A percentile compares a stretch with the other conserved stretches of the same genome.
phyloP scores from a whole-genome alignment of 2,113 vertebrate species.

The Hoplias malabaricus region DNA sequence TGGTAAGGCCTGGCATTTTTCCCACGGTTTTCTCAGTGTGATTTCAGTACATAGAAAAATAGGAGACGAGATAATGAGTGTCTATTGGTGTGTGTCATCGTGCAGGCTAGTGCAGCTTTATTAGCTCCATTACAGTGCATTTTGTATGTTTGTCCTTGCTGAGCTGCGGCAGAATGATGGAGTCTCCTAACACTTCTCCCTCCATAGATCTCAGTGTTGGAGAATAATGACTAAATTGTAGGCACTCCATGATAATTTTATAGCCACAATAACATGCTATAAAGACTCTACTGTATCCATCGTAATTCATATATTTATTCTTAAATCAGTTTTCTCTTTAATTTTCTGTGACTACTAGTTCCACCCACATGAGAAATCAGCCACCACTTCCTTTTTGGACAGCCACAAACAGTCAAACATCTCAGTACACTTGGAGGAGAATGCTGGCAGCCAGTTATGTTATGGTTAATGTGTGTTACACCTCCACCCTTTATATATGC shows the following conservation, averaged over 20 bases:
- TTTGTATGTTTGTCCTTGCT: background rate
- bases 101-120: background rate
- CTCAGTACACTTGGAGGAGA: no score
- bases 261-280: no score
- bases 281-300: background rate
- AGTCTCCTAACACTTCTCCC: background rate
- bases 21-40: background rate
- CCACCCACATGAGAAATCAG: no score
- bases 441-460: no score
- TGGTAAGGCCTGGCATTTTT: background rate
- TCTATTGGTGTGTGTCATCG: background rate
- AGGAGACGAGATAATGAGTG: background rate
- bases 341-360: no score
- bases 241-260: no score
- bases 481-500: no score
- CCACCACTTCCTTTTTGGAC: no score
- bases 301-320: background rate
- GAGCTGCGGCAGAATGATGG: background rate
- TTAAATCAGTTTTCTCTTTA: background rate
- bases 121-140: background rate
- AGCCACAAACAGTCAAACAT: no score
- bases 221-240: background rate
- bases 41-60: background rate
- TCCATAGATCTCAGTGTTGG: background rate
- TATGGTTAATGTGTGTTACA: no score